Evolutionary conservation across 2,113 vertebrate species (phyloP).

Genomic region (Chauna torquata): DNA sequence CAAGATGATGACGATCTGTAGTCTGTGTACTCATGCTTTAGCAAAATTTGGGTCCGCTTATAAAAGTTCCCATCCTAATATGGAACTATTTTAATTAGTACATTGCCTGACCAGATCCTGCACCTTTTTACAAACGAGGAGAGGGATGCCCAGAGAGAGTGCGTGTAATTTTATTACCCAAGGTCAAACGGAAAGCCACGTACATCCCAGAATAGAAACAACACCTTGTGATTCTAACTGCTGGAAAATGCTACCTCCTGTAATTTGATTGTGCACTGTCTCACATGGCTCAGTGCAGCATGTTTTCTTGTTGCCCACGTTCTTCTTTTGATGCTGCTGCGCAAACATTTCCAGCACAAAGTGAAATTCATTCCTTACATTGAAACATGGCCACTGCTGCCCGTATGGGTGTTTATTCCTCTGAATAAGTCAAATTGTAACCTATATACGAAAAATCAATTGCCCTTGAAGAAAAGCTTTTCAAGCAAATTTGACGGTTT

Average conservation of each 20-base stretch:
- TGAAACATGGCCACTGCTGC: neutral
- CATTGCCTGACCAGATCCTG: neutral
- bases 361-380: neutral
- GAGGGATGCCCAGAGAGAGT: slow-evolving; percentile 9
- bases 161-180: slow-evolving; percentile 30
- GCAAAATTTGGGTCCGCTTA: neutral
- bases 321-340: neutral
- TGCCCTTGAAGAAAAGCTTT: neutral
- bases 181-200: slow-evolving; percentile 53
- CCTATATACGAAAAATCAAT: neutral
- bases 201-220: slow-evolving; percentile 58
- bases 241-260: slow-evolving; percentile 55
- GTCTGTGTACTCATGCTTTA: neutral
- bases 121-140: neutral
- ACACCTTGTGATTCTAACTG: slow-evolving; percentile 34
- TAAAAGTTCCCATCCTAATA: neutral
- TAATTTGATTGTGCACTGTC: slow-evolving; percentile 61
- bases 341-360: slow-evolving; percentile 16
- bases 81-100: neutral
- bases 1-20: neutral
- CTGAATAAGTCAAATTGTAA: slow-evolving; percentile 8
- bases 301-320: neutral
- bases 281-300: slow-evolving; percentile 48
- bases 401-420: neutral
- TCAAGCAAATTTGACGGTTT: neutral